Evolutionary conservation across 2,797 vertebrate genomes (phyloP), one percentile per base, ranked within the genome.

Genomic region (Acanthiza pusilla): DNA sequence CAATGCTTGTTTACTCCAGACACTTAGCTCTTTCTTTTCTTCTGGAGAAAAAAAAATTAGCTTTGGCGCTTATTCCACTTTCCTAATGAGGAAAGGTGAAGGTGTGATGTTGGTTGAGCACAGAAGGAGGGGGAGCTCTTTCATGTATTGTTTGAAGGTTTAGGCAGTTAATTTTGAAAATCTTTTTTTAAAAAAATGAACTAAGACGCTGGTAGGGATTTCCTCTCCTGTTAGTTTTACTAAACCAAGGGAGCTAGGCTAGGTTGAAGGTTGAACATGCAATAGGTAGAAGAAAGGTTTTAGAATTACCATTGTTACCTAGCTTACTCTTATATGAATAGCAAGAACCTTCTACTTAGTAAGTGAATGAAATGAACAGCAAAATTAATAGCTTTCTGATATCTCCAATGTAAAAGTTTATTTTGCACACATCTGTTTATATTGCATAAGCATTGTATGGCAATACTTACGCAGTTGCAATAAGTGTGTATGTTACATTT

Each of bases 131-230:
- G 84, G 62, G 40, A 82, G 4, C 36, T 53, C 88, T 96, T 87
- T 65, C 65, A 54, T 82, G 32, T 48, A 21, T 96, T 94, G 34
- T 85, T 95, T 86, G 85, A 96, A 96, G 74, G 51, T 92, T 91
- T 95, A 57, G 50, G 93, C 90, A 90, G 60, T 90, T 83, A 71
- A 53, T 63, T 90, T 96, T 91, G 68, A 93, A 96, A 97, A 96
- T 95, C 48, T 81, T 93, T n/a, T 47, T 23, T 23, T 13, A 13
- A 95, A 92, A 96, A 96, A 95, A 91, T 58, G 50, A 84, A 8
- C 95, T 96, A 96, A 95, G 75, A 91, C 50, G 60, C 78, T 93
- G 36, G 61, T 73, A 76, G 13, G 40, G 40, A 62, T 29, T 68
- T 85, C 72, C n/a, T 88, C 16, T 71, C n/a, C 40, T 63, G 29